Conservation (phyloP, 2,113 vertebrate species). For the Campylomormyrus numenius region DNA sequence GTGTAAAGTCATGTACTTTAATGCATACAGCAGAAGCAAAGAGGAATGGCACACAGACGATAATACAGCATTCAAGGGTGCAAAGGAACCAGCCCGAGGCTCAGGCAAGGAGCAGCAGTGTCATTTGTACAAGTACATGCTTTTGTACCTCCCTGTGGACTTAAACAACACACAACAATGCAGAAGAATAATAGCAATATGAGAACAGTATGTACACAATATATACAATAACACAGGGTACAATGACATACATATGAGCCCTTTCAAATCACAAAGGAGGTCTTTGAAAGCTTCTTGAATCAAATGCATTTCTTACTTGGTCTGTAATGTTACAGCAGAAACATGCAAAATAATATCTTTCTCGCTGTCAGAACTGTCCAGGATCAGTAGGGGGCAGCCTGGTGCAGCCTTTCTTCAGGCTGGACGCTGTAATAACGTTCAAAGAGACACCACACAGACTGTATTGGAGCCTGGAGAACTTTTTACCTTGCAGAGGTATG, state of each 20-base stretch:
- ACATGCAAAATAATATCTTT: conserved; percentile 28
- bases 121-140: not conserved
- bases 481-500: conserved; percentile 50
- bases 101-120: not conserved
- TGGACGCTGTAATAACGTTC: conserved; percentile 57
- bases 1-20: not conserved
- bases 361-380: conserved; percentile 37
- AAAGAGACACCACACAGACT: conserved; percentile 53
- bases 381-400: conserved; percentile 25
- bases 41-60: not conserved
- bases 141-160: not conserved
- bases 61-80: not conserved
- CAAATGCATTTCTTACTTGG: not conserved
- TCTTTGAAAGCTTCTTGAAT: not conserved
- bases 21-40: not conserved
- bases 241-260: not conserved
- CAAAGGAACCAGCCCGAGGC: not conserved
- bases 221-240: not conserved
- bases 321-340: not conserved
- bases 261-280: not conserved
- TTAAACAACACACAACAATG: not conserved
- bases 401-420: conserved; percentile 49
- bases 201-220: not conserved
- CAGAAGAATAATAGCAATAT: not conserved
- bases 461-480: conserved; percentile 60